Evolutionary conservation across 1,140 invertebrate species (phyloP).

Genomic region (Vollenhovia emeryi): DNA sequence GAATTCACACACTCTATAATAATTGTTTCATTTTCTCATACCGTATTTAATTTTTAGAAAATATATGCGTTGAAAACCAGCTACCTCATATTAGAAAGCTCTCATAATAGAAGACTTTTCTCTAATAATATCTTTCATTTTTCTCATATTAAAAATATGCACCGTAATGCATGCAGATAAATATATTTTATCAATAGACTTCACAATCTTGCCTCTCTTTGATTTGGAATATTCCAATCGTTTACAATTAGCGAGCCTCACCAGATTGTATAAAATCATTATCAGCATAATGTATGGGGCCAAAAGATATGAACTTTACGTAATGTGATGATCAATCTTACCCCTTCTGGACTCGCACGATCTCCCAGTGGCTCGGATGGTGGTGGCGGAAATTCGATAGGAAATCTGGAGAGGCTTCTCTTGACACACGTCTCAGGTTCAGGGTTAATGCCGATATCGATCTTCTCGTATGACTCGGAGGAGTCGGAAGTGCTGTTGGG

Average conservation of each 20-base stretch:
- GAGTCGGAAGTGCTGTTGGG: constrained; percentile 81
- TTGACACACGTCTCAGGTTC: constrained; percentile 53
- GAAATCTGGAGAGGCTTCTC: constrained; percentile 76
- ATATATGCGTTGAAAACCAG: neutral
- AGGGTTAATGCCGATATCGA: constrained; percentile 77
- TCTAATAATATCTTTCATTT: neutral
- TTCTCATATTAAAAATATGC: neutral
- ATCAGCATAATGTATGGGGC: neutral
- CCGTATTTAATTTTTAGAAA: neutral
- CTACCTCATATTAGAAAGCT: too few relatives aligned
- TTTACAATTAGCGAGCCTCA: constrained; percentile 43
- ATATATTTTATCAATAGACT: neutral
- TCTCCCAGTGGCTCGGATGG: constrained; percentile 88
- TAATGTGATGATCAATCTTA: constrained; percentile 74
- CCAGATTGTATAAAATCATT: constrained; percentile 5
- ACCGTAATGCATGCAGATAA: neutral
- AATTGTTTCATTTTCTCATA: neutral
- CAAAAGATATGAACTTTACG: constrained; percentile 34
- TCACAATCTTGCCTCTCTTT: constrained; percentile 14
- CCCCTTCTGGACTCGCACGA: constrained; percentile 91
- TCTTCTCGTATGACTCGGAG: constrained; percentile 79
- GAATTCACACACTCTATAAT: neutral
- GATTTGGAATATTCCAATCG: neutral
- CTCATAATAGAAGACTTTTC: too few relatives aligned
- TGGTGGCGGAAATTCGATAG: constrained; percentile 78